These are phyloP conservation scores for Rhagium mordax DNA, from an alignment of 2,888 invertebrate genomes.

Conservation along the genomic window DNA sequence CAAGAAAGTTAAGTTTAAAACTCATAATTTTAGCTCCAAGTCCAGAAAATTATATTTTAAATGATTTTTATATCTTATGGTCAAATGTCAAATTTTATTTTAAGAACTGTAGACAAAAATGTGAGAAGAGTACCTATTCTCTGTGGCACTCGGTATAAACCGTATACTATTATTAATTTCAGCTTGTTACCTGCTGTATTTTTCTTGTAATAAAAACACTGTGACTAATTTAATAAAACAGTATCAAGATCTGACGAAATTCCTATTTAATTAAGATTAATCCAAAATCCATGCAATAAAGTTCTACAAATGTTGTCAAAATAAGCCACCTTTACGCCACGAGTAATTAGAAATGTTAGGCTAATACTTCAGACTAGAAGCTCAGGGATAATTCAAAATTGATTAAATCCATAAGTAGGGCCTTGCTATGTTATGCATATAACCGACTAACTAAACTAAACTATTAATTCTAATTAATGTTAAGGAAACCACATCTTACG, in stretches of 20 bases:
- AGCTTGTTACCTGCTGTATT: too few relatives aligned
- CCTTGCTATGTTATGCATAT: neutral
- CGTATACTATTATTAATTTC: too few relatives aligned
- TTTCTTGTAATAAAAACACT: too few relatives aligned
- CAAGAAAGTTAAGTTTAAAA: too few relatives aligned
- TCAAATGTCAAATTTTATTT: too few relatives aligned
- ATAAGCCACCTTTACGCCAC: neutral
- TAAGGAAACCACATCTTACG: constrained; percentile 59
- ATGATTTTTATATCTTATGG: too few relatives aligned
- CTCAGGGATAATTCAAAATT: neutral
- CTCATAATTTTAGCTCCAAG: too few relatives aligned
- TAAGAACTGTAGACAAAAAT: too few relatives aligned
- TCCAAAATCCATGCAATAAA: neutral
- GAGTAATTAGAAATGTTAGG: neutral
- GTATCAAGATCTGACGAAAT: neutral
- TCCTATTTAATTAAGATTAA: neutral
- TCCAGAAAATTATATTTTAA: too few relatives aligned
- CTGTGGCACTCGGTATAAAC: too few relatives aligned
- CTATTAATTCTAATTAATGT: constrained; percentile 17
- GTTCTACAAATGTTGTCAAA: neutral
- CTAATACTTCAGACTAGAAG: neutral
- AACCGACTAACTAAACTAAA: neutral
- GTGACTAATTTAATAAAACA: too few relatives aligned
- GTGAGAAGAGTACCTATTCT: too few relatives aligned
- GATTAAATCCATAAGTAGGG: neutral